Conservation (phyloP, 1,140 invertebrate species). For the Drosophila bipectinata region DNA sequence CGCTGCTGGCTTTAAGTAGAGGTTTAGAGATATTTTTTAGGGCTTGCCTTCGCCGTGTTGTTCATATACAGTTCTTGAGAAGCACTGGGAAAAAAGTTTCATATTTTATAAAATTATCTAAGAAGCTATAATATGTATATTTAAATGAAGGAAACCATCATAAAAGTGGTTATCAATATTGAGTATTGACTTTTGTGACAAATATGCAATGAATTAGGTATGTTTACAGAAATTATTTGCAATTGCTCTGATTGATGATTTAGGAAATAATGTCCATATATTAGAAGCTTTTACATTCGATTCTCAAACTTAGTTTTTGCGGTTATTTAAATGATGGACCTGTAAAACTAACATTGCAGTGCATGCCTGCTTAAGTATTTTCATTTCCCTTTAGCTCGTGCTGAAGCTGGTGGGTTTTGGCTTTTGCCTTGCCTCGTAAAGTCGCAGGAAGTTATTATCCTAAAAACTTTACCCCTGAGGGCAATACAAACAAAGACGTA, state of each 20-base stretch:
- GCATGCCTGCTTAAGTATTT: conserved; percentile 71
- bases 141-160: too few relatives aligned
- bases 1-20: conserved; percentile 68
- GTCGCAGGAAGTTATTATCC: conserved; percentile 83
- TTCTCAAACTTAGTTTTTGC: not conserved
- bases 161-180: too few relatives aligned
- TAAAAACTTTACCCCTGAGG: conserved; percentile 83
- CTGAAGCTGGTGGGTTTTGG: conserved; percentile 57
- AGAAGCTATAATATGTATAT: too few relatives aligned
- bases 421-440: conserved; percentile 74
- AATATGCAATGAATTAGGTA: too few relatives aligned
- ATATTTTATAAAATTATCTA: not conserved
- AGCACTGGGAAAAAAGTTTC: conserved; percentile 9
- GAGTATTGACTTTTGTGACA: too few relatives aligned
- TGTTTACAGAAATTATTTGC: too few relatives aligned
- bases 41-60: conserved; percentile 38
- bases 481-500: conserved; percentile 82
- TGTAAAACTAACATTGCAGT: conserved; percentile 19
- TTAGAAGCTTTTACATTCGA: not conserved
- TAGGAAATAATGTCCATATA: not conserved
- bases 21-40: conserved; percentile 73
- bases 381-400: conserved; percentile 69
- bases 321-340: not conserved
- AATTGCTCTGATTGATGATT: not conserved
- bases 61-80: conserved; percentile 57